Evolutionary conservation across 2,113 vertebrate genomes (phyloP).

Genomic region (Colistium nudipinnis): DNA sequence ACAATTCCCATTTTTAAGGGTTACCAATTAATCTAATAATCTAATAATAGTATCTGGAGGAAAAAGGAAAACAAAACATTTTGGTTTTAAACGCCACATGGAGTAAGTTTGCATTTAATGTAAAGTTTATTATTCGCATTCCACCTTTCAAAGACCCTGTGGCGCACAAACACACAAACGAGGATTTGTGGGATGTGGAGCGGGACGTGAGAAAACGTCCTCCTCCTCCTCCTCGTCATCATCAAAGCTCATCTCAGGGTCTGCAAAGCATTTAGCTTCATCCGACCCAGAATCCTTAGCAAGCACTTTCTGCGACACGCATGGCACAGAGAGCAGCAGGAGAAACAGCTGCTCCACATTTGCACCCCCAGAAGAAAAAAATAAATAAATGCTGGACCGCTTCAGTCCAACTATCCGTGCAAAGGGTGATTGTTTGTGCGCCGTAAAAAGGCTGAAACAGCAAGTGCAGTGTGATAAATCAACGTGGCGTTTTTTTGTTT

Average conservation of each 20-base stretch:
- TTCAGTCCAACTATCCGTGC: conserved; percentile 37
- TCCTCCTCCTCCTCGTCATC: no score
- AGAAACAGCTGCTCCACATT: conserved; percentile 73
- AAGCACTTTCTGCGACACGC: conserved; percentile 35
- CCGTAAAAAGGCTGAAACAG: conserved; percentile 45
- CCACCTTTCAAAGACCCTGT: no score
- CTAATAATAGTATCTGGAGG: no score
- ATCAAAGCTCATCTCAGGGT: conserved; percentile 26
- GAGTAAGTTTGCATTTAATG: no score
- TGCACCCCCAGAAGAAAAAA: conserved; percentile 45
- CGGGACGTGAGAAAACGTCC: no score
- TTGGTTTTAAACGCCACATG: no score
- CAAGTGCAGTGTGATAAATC: conserved; percentile 52
- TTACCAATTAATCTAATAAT: no score
- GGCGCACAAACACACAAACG: no score
- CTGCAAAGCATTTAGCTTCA: conserved; percentile 17
- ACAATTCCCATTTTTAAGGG: no score
- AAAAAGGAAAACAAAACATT: no score
- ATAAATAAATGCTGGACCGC: conserved; percentile 59
- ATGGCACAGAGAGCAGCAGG: conserved; percentile 44
- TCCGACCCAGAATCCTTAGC: background rate
- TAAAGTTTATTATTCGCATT: no score
- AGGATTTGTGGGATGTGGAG: no score
- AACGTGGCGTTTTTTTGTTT: conserved; percentile 19
- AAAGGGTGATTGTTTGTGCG: conserved; percentile 39